Evolutionary conservation across 23 tunicate species (phyloP).

Genomic region (Trididemnum clinides): DNA sequence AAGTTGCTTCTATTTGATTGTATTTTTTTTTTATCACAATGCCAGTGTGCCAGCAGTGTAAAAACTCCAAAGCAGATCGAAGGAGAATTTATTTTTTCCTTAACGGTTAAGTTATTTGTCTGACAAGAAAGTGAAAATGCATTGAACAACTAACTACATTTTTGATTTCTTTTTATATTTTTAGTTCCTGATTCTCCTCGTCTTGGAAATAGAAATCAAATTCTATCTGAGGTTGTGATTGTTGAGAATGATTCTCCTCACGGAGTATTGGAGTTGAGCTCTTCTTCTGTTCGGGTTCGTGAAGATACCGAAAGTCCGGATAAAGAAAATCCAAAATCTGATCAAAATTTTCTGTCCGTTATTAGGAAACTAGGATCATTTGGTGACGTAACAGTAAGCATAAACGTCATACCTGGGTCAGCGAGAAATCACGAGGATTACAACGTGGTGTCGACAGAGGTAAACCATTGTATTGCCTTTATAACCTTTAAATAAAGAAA

Average conservation of each 20-base stretch:
- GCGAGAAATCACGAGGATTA: constrained; percentile 74
- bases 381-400: constrained; percentile 72
- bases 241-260: constrained; percentile 73
- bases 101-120: too few relatives aligned
- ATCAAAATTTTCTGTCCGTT: constrained; percentile 36
- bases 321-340: neutral
- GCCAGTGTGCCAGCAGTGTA: too few relatives aligned
- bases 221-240: constrained; percentile 53
- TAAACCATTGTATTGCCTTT: too few relatives aligned
- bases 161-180: too few relatives aligned
- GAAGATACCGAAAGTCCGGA: constrained; percentile 19
- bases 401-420: constrained; percentile 32
- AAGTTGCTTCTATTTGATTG: too few relatives aligned
- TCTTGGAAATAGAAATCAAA: constrained; percentile 33
- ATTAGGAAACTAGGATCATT: constrained; percentile 63
- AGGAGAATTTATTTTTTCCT: too few relatives aligned
- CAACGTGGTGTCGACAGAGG: constrained; percentile 18
- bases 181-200: constrained; percentile 72
- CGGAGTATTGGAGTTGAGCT: constrained; percentile 73
- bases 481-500: too few relatives aligned
- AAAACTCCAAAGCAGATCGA: too few relatives aligned
- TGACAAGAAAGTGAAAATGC: too few relatives aligned
- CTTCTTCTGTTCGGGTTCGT: constrained; percentile 27
- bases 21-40: too few relatives aligned
- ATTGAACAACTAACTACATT: too few relatives aligned